Conservation (phyloP, 1,140 invertebrate genomes). For the Cyclargus thomasi region DNA sequence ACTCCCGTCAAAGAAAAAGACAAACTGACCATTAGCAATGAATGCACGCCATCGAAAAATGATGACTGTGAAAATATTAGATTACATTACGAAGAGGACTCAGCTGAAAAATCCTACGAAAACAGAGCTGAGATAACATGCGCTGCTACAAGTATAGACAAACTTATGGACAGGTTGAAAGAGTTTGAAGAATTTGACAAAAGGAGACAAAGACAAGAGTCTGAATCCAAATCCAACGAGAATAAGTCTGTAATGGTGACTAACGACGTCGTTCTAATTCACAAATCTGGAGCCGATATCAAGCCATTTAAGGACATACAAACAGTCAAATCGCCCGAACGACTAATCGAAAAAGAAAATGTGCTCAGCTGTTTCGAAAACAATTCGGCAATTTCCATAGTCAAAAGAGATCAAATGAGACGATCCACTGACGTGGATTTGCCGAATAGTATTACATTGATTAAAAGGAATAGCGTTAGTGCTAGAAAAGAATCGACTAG, state of each 20-base stretch:
- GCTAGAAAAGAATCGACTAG: conserved; percentile 70
- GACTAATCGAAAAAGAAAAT: conserved; percentile 66
- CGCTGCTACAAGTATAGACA: conserved; percentile 63
- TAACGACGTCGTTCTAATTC: conserved; percentile 69
- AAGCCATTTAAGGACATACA: conserved; percentile 69
- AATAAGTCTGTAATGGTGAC: conserved; percentile 65
- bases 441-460: conserved; percentile 69
- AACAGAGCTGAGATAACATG: conserved; percentile 57
- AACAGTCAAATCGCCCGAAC: conserved; percentile 60
- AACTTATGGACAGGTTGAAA: conserved; percentile 70
- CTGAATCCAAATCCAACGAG: conserved; percentile 55
- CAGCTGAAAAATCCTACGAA: conserved; percentile 53
- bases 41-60: conserved; percentile 62
- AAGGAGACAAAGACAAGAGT: conserved; percentile 67
- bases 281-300: conserved; percentile 66
- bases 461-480: conserved; percentile 65
- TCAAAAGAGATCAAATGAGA: conserved; percentile 68
- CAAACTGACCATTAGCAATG: conserved; percentile 49
- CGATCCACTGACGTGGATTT: conserved; percentile 67
- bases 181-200: conserved; percentile 72
- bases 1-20: conserved; percentile 71
- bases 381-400: conserved; percentile 71
- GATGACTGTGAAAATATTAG: conserved; percentile 67
- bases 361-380: conserved; percentile 72
- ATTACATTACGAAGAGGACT: conserved; percentile 63